phyloP scores from a whole-genome alignment of 1,140 invertebrate species.

The Sinonovacula constricta region DNA sequence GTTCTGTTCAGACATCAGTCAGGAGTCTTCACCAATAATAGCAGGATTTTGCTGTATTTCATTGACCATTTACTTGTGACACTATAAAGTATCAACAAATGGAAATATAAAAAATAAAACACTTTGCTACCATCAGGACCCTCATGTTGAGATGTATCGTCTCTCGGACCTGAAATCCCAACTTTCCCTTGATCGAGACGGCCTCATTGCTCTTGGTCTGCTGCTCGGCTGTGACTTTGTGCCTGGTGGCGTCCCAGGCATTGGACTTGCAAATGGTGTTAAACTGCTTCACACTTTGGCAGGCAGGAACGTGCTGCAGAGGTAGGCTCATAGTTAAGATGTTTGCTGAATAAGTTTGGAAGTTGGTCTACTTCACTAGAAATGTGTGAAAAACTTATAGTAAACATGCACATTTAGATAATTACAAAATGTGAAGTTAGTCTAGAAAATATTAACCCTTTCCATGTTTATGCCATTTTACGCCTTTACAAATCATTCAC shows the following conservation, averaged over 20 bases:
- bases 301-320: constrained; percentile 62
- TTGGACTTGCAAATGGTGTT: constrained; percentile 88
- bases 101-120: no score
- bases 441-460: no score
- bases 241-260: constrained; percentile 86
- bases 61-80: no score
- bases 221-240: constrained; percentile 92
- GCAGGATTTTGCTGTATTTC: no score
- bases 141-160: constrained; percentile 86
- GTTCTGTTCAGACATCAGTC: no score
- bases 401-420: no score
- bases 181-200: constrained; percentile 86
- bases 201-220: constrained; percentile 90
- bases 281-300: constrained; percentile 84
- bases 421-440: not conserved
- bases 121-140: no score
- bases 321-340: constrained; percentile 56
- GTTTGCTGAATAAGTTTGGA: no score
- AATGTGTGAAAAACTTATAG: not conserved
- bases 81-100: no score
- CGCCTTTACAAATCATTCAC: no score
- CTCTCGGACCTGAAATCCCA: constrained; percentile 83
- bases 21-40: no score
- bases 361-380: not conserved
- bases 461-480: no score